Evolutionary conservation across 1,140 invertebrate genomes (phyloP), one percentile per base, ranked within the genome.

Genomic region (Pantala flavescens): DNA sequence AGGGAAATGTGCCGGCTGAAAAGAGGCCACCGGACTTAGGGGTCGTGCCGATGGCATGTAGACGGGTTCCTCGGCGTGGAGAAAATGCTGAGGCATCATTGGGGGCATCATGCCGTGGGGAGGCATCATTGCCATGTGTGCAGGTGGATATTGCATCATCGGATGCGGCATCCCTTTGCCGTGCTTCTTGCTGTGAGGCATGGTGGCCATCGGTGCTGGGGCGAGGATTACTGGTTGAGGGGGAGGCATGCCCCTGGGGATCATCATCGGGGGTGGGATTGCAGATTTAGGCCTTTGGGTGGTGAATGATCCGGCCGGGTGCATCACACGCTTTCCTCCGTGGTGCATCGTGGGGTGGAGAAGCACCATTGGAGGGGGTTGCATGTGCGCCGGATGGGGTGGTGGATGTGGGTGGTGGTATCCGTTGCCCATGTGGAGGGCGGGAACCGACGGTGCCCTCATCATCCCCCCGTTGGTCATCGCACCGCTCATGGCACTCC

Each of bases 1-100:
- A 0, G 87, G 87, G 78, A 88, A 88, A 77, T 86, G 87, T 0
- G 84, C 85, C 0, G 87, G 87, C 78, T 88, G 87, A 78, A 88
- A 88, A 36, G 86, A 87, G 0, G 87, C 86, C 0, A 87, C 83
- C 0, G 87, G 87, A 74, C 86, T 87, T 75, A 88, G 77, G 7
- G 87, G 86, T 63, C 87, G 78, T 71, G 83, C 83, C 16, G 85
- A 85, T 9, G 87, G 87, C 83, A 88, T 86, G 79, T 88, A 88
- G 75, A 88, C 86, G 0, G 87, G 87, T 78, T 89, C 87, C 78
- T 88, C 87, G 75, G 85, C 79, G 11, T 82, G 75, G 75, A 84
- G 81, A 74, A 83, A 81, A 24, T 81, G 81, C 73, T 78, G 77
- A 24, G 77, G 78, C 16, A 78, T 71, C 75, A 79, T 77, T 12